These are phyloP conservation scores for Phoebastria nigripes DNA, from an alignment of 2,797 vertebrate genomes.

Conservation along the genomic window DNA sequence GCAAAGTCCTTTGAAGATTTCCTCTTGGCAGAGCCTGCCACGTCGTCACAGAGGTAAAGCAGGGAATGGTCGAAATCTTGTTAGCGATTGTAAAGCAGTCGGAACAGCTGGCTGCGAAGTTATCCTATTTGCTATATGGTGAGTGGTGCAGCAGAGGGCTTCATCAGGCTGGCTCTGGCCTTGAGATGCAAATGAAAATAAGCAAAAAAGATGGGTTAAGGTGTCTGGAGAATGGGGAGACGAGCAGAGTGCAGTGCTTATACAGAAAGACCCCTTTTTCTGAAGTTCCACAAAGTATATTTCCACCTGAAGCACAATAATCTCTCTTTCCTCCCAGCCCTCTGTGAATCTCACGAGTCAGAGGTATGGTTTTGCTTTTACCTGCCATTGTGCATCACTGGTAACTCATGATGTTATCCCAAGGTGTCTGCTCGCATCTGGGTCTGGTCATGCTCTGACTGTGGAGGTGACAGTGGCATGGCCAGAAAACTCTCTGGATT, in stretches of 20 bases:
- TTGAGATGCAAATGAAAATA: not conserved
- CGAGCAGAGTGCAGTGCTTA: not conserved
- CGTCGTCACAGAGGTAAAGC: not conserved
- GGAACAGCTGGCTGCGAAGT: not conserved
- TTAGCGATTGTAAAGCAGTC: not conserved
- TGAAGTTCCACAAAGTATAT: not conserved
- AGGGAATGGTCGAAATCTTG: not conserved
- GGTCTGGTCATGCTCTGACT: not conserved
- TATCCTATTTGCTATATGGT: not conserved
- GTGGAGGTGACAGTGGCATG: not conserved
- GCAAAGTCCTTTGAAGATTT: slow-evolving; percentile 20
- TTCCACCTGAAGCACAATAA: not conserved
- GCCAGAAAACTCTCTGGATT: not conserved
- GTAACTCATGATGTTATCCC: not conserved
- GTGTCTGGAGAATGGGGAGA: not conserved
- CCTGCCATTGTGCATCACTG: not conserved
- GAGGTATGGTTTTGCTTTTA: not conserved
- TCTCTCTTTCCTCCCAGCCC: not conserved
- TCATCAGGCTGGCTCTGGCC: not conserved
- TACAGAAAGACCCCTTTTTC: not conserved
- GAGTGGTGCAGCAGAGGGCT: not conserved
- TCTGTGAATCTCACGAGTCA: not conserved
- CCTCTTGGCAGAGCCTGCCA: not conserved
- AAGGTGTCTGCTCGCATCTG: not conserved
- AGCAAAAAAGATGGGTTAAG: not conserved